Base-by-base conservation (phyloP, 2,888 invertebrate genomes). In the Octonoba sinensis region DNA sequence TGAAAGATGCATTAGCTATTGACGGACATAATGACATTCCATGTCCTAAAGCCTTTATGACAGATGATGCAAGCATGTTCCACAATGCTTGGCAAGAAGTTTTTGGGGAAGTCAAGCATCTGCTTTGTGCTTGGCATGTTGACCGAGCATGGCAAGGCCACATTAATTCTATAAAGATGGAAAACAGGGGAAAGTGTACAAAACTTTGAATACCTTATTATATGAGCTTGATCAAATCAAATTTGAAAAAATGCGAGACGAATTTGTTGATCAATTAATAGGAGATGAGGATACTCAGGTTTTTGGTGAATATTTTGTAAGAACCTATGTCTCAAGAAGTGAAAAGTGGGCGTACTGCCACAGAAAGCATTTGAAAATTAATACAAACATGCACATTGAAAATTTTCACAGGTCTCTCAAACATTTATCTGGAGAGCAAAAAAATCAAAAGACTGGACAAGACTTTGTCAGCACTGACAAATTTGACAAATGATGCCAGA, bases 311-410 rank as follows among this genome's bases (percentile, higher is more conserved):
- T 59, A 59, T 59, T 59, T 59, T 22, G 12, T 59, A 11, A 59
- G 13, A 59, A 24, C 20, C 18, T 59, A 59, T 12, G 6, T 4
- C 24, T 15, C 20, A 22, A 20, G 59, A 8, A 22, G 11, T 24
- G 24, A 59, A 22, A 59, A 24, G 59, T 59, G 36, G 62, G 62
- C 27, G 11, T 24, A 62, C 24, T 62, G 66, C 24, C 51, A 24
- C 47, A 51, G 54, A 49, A 66, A 66, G 22, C 27, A 13, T 20
- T 15, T 51, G 13, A 66, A 66, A 66, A 49, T 66, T 11, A 66
- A 66, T 24, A 66, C 66, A 1, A 66, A 66, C 4, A 66, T 24
- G 54, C 54, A 54, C 27, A 66, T 66, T 51, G 54, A 66, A 66
- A 66, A 66, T 49, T 66, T 66, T 16, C 66, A 66, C 51, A 66